Evolutionary conservation across 2,113 vertebrate species (phyloP).

Genomic region (Oncorhynchus keta): DNA sequence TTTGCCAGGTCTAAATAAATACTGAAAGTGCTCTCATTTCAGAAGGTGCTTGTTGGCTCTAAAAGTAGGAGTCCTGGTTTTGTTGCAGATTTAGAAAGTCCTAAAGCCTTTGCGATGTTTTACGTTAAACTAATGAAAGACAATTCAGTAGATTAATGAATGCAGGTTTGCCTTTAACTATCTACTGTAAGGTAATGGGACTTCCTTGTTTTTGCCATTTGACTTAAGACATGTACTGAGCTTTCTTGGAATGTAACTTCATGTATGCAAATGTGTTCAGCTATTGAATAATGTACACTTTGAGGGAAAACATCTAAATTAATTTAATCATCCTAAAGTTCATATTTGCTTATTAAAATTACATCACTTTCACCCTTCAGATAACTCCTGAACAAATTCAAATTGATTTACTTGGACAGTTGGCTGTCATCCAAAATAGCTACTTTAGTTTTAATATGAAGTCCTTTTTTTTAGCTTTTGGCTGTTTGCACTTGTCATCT

Average conservation of each 20-base stretch:
- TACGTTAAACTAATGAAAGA: not conserved
- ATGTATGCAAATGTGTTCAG: slow-evolving; percentile 45
- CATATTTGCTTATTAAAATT: slow-evolving; percentile 33
- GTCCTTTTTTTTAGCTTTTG: slow-evolving; percentile 14
- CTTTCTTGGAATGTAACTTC: slow-evolving; percentile 21
- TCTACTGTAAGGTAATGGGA: slow-evolving; percentile 41
- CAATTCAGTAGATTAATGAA: not conserved
- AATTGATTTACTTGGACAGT: slow-evolving; percentile 44
- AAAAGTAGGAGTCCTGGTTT: not conserved
- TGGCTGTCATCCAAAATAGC: slow-evolving; percentile 35
- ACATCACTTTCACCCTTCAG: slow-evolving; percentile 41
- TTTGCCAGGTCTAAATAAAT: not conserved
- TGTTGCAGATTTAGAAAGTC: slow-evolving; percentile 35
- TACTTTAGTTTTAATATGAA: slow-evolving; percentile 23
- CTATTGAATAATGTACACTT: slow-evolving; percentile 51
- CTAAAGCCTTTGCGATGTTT: not conserved
- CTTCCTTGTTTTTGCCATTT: not conserved
- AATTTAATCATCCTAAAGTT: slow-evolving; percentile 45
- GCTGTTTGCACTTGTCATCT: slow-evolving; percentile 34
- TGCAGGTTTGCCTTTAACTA: slow-evolving; percentile 15
- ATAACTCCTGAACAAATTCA: slow-evolving; percentile 40
- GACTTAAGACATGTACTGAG: slow-evolving; percentile 21
- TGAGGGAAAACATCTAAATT: slow-evolving; percentile 36
- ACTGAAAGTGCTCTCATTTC: not conserved
- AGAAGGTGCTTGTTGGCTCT: slow-evolving; percentile 5